These are phyloP conservation scores for Falcaria lacertinaria DNA, from an alignment of 2,888 invertebrate species.

Conservation along the genomic window DNA sequence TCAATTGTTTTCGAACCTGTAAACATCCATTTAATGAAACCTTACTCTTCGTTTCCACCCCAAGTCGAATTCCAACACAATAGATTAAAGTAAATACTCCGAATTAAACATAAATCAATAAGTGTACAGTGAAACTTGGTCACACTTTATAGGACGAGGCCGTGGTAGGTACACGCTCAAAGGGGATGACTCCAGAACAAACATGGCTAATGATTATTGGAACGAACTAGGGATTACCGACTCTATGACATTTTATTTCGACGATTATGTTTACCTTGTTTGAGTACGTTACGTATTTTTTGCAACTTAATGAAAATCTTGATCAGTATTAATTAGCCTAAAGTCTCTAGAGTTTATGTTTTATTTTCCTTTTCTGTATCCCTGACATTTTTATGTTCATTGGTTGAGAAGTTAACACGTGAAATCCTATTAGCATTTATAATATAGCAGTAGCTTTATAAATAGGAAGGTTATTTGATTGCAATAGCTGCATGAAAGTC, in stretches of 20 bases:
- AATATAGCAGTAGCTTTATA: too few species aligned
- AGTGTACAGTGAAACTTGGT: slow-evolving; percentile 16
- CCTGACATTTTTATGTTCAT: too few species aligned
- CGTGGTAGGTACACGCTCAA: slow-evolving; percentile 16
- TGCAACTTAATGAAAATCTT: neutral
- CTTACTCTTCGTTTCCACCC: neutral
- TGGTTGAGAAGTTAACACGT: too few species aligned
- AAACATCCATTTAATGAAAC: neutral
- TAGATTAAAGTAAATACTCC: neutral
- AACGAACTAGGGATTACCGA: slow-evolving; percentile 27
- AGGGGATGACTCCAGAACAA: slow-evolving; percentile 35
- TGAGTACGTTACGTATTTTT: neutral
- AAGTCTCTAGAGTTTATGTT: too few species aligned
- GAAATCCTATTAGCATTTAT: too few species aligned
- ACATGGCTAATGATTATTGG: slow-evolving; percentile 53
- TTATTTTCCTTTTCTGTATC: too few species aligned
- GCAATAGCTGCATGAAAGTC: neutral
- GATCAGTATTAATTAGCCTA: too few species aligned
- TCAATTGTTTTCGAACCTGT: neutral
- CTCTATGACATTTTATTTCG: slow-evolving; percentile 17
- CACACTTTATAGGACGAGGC: slow-evolving; percentile 12
- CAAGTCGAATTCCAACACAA: neutral
- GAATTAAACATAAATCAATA: slow-evolving; percentile 4
- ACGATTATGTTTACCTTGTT: slow-evolving; percentile 1
- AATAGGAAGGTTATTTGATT: too few species aligned